phyloP scores from a whole-genome alignment of 2,888 invertebrate genomes.

The Ennomos erosarius region DNA sequence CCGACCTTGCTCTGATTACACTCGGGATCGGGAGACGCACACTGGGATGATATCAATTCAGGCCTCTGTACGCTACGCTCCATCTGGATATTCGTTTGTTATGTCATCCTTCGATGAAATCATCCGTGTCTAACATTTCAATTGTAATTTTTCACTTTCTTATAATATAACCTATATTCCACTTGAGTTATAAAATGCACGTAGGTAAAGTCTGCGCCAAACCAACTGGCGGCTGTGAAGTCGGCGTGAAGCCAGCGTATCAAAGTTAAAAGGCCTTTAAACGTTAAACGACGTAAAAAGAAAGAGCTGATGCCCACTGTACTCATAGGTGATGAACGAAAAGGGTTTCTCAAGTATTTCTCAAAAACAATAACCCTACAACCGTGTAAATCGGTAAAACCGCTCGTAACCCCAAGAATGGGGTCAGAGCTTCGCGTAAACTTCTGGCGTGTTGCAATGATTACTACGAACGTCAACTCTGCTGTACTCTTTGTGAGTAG shows the following conservation, averaged over 20 bases:
- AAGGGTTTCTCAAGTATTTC: conserved; percentile 10
- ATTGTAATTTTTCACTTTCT: no score
- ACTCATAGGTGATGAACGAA: neutral
- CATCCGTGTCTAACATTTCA: no score
- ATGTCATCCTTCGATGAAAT: no score
- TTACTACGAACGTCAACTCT: conserved; percentile 12
- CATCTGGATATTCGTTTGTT: neutral
- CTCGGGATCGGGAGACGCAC: neutral
- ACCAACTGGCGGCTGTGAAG: no score
- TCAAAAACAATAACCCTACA: conserved; percentile 1
- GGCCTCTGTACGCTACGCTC: no score
- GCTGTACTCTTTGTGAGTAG: conserved; percentile 1
- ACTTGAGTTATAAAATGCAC: neutral
- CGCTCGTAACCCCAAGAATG: conserved; percentile 36
- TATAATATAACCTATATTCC: no score
- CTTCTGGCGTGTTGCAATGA: conserved; percentile 34
- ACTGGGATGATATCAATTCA: no score
- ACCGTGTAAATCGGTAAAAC: neutral
- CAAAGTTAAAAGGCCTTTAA: neutral
- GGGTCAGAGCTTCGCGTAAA: conserved; percentile 37
- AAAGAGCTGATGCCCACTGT: conserved; percentile 7
- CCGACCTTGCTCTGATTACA: conserved; percentile 49
- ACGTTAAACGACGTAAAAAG: conserved; percentile 13
- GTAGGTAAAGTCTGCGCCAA: no score
- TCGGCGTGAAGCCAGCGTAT: conserved; percentile 1